phyloP scores from a whole-genome alignment of 2,797 vertebrate genomes.

The Pangasius sanitwongsei region DNA sequence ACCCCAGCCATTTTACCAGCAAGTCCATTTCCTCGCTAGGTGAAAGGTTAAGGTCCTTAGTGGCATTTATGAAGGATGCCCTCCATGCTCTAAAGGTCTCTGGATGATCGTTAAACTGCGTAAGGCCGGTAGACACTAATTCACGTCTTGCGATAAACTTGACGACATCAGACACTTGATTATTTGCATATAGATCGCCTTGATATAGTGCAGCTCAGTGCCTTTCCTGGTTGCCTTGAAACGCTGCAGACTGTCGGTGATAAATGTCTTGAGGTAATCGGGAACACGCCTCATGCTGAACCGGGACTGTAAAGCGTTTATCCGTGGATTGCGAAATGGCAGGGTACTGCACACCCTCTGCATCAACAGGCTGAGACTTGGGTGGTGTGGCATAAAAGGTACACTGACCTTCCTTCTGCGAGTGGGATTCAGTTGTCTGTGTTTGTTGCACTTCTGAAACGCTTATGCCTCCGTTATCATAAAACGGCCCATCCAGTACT shows the following conservation, averaged over 20 bases:
- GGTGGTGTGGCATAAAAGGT: background rate
- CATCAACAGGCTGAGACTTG: background rate
- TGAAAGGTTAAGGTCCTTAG: slow-evolving; percentile 30
- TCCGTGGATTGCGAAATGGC: background rate
- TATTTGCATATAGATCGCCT: too few species aligned
- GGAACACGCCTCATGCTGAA: background rate
- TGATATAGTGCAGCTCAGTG: background rate
- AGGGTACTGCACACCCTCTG: background rate
- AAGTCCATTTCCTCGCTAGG: slow-evolving; percentile 45
- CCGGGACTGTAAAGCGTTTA: background rate
- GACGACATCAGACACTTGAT: slow-evolving; percentile 42
- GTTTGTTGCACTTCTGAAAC: background rate
- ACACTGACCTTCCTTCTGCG: background rate
- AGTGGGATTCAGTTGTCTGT: background rate
- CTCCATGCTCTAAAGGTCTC: slow-evolving; percentile 40
- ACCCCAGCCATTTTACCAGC: slow-evolving; percentile 57
- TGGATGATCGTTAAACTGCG: slow-evolving; percentile 56
- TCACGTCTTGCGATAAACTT: slow-evolving; percentile 43
- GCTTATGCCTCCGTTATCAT: background rate
- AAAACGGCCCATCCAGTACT: background rate
- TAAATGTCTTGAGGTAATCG: background rate
- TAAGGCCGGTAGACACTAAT: slow-evolving; percentile 30
- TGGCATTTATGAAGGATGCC: too few species aligned
- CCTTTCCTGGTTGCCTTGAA: background rate
- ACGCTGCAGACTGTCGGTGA: background rate